A percentile compares a stretch with the other conserved stretches of the same genome.
Evolutionary conservation across 2,888 invertebrate species (phyloP).

Genomic region (Drosophila aldrichi): DNA sequence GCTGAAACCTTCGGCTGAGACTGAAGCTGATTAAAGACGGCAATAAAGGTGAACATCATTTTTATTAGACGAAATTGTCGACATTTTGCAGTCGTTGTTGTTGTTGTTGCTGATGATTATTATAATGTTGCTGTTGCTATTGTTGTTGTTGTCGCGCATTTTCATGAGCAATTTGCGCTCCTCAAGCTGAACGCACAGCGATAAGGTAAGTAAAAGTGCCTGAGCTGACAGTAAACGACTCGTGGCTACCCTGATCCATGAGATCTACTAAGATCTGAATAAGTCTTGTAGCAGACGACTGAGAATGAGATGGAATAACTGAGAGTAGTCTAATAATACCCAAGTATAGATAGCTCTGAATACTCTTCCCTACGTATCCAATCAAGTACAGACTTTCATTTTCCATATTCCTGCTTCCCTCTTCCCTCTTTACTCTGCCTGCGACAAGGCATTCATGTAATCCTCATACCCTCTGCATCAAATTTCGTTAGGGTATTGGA

Average conservation of each 20-base stretch:
- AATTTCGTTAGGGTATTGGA: constrained; percentile 4
- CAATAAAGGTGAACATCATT: constrained; percentile 47
- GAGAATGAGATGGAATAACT: neutral
- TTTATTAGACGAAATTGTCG: constrained; percentile 74
- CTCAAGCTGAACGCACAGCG: constrained; percentile 12
- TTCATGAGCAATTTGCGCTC: constrained; percentile 68
- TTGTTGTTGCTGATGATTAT: constrained; percentile 12
- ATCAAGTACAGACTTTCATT: neutral
- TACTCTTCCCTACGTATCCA: neutral
- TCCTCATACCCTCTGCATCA: neutral
- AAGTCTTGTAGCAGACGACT: neutral
- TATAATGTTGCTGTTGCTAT: neutral
- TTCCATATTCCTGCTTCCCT: neutral
- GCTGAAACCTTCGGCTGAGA: neutral
- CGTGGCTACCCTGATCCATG: neutral
- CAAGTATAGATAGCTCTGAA: neutral
- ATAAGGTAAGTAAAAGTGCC: constrained; percentile 2
- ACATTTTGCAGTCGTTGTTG: constrained; percentile 15
- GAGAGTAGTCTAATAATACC: neutral
- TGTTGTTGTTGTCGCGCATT: constrained; percentile 46
- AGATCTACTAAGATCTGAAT: neutral
- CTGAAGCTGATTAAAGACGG: constrained; percentile 40
- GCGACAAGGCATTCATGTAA: neutral
- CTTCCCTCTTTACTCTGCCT: neutral
- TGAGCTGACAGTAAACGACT: neutral